Conservation (phyloP, 1,140 invertebrate species). For the Bombus ignitus region DNA sequence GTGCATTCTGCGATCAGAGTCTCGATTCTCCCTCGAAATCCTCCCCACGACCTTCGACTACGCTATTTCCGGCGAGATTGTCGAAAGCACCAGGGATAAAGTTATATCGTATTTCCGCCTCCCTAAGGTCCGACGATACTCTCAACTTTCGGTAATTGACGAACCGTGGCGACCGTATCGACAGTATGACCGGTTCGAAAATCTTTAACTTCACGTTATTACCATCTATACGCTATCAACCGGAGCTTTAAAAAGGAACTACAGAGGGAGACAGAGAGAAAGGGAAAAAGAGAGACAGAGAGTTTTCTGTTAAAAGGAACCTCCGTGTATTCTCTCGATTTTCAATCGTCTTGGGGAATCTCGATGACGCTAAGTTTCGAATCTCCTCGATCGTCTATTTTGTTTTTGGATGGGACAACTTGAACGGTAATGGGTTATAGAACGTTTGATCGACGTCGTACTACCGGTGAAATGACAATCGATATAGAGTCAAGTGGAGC, state of each 20-base stretch:
- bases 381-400: not conserved
- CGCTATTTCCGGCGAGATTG: constrained; percentile 69
- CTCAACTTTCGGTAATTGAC: constrained; percentile 63
- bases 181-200: constrained; percentile 32
- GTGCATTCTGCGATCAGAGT: constrained; percentile 36
- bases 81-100: constrained; percentile 68
- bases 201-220: constrained; percentile 46
- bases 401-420: not conserved
- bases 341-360: no score
- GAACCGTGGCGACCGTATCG: constrained; percentile 50
- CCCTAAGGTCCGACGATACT: constrained; percentile 31
- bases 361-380: not conserved
- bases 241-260: not conserved
- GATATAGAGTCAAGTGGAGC: not conserved
- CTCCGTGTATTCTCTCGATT: not conserved
- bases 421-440: not conserved
- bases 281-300: no score
- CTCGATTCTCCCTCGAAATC: constrained; percentile 24
- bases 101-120: constrained; percentile 69
- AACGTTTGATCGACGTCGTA: not conserved
- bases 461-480: not conserved
- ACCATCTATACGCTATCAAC: not conserved
- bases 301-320: not conserved
- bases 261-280: not conserved
- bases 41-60: constrained; percentile 60